Base-by-base conservation (phyloP, 1,140 invertebrate species). In the Dendrolimus kikuchii region DNA sequence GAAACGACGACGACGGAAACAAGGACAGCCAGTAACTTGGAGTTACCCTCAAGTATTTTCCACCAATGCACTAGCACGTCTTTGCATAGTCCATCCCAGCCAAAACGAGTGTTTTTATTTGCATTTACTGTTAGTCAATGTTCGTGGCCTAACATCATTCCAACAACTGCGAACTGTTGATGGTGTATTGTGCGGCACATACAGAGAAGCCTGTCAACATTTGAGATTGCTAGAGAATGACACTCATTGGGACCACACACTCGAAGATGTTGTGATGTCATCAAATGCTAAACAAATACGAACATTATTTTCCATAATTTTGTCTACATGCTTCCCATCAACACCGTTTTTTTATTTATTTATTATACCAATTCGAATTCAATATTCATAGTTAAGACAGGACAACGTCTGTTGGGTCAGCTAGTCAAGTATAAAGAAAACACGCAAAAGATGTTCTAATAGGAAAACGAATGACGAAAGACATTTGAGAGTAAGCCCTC, bases 51-150 rank as follows among this genome's bases (percentile, higher is more conserved):
- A 38, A 5, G 47, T 49, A n/a, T 38, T 38, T 38, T 5, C 36
- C 5, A 4, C 36, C 45, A 67, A 79, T 69, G 68, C 73, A 38
- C 49, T 86, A 9, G 74, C 77, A 9, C 72, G 77, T 40, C 63
- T 88, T 5, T 86, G 86, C 53, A 68, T 77, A 62, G 74, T 89
- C 38, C 72, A 86, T 74, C 77, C 81, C 41, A 88, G 62, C 0
- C 68, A 86, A 43, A 57, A 69, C 51, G 77, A 88, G 66, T 88
- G 86, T 56, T 89, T 71, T 56, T 86, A 79, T 75, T 72, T 89
- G 53, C 76, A 80, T 38, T 57, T 89, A 51, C 56, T 89, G 83
- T 64, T 88, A 51, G 56, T 74, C n/a, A 74, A 84, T 66, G 77
- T 89, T 39, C 71, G 50, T 58, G 55, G 55, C 5, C 55, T 53